phyloP scores from a whole-genome alignment of 2,113 vertebrate species.

The Phalacrocorax aristotelis region DNA sequence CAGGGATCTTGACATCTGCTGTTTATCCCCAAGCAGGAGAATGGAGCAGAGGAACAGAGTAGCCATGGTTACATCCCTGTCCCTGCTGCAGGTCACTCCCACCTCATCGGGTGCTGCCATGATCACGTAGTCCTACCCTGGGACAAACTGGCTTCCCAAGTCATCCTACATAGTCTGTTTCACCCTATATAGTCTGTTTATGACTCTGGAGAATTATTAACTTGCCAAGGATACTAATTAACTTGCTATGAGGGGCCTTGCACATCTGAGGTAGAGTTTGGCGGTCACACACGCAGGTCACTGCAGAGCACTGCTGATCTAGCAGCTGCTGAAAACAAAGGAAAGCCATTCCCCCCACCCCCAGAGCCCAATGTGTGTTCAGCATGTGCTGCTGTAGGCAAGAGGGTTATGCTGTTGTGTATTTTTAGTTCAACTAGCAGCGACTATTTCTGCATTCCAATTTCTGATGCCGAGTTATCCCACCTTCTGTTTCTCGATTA shows the following conservation, averaged over 20 bases:
- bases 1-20: constrained; percentile 22
- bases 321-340: background rate
- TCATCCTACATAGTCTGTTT: background rate
- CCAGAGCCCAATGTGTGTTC: background rate
- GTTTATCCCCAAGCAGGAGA: constrained; percentile 30
- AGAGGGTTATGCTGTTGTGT: background rate
- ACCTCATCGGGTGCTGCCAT: accelerated
- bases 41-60: background rate
- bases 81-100: background rate
- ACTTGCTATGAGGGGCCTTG: background rate
- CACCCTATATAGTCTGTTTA: background rate
- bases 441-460: background rate
- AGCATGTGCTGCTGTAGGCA: constrained; percentile 18
- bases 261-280: background rate
- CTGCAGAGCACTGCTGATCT: background rate
- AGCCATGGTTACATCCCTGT: constrained; percentile 43
- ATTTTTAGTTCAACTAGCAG: constrained; percentile 57
- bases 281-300: accelerated
- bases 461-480: constrained; percentile 27
- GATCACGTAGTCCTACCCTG: background rate
- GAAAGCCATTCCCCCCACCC: background rate
- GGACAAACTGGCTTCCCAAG: background rate
- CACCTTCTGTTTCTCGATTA: constrained; percentile 53
- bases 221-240: background rate
- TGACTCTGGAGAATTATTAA: constrained; percentile 7